Base-by-base conservation (phyloP, 2,797 vertebrate genomes). In the Vultur gryphus region DNA sequence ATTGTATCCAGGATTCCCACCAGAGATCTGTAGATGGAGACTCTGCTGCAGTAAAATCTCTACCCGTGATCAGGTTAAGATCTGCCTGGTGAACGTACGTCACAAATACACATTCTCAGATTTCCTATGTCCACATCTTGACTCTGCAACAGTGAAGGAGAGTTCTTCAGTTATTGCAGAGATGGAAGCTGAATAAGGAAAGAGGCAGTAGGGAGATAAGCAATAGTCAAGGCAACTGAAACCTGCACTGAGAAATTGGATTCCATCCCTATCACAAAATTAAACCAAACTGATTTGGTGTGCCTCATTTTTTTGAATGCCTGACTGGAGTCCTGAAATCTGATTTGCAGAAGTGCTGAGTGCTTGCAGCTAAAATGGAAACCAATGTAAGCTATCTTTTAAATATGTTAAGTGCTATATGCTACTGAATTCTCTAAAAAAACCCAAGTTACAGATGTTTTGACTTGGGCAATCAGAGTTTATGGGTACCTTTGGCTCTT, bases 371-470 rank as follows among this genome's bases (percentile, higher is more conserved):
- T 80, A 69, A 55, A 87, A 64, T 33, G 8, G 59, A 77, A 95
- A 81, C 7, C 1, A 58, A 35, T 1, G 1, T 26, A 62, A 87
- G 7, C 20, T 61, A 15, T 29, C 6, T 55, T 85, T 82, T 49
- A 41, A 66, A 39, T 37, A 1, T 41, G 2, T n/a, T 58, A 49
- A 69, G 7, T 82, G 14, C 2, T 73, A 13, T 7, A 29, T 35
- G 5, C 3, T 19, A 9, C 20, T 49, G 10, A 52, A 41, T 62
- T 65, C 6, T 77, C 31, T 46, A 25, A 65, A 79, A 78, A 79
- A 0, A 0, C 2, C 2, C 4, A 37, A 29, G 6, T 61, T 82
- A 39, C 1, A 48, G 23, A 44, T 48, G 1, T 61, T 76, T 95
- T 65, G 9, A 28, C 43, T 54, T 67, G 9, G 14, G 3, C 25